Conservation (phyloP, 2,797 vertebrate species). For the Agapornis canus region DNA sequence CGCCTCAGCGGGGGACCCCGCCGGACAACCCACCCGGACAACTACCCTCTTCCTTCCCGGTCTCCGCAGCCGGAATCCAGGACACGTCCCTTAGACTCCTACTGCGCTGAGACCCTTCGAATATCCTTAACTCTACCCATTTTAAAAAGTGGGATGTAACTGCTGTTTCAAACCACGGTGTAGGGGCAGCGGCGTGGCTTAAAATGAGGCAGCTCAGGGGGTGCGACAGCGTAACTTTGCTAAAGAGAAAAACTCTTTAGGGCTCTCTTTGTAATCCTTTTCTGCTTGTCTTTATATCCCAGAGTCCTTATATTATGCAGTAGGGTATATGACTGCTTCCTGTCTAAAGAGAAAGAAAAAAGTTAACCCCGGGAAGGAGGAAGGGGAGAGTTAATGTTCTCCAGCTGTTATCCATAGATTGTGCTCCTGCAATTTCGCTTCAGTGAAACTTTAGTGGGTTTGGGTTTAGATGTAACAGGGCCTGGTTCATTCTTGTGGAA, state of each 20-base stretch:
- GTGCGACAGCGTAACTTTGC: neutral
- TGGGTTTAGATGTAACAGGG: conserved; percentile 66
- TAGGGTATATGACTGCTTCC: conserved; percentile 78
- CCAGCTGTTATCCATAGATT: conserved; percentile 80
- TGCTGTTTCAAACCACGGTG: neutral
- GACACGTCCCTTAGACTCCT: neutral
- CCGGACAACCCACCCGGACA: neutral
- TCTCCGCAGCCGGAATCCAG: no score
- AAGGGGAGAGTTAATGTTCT: conserved; percentile 79
- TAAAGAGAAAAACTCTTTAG: neutral
- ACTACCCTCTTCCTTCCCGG: neutral
- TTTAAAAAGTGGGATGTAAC: neutral
- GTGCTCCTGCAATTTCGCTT: conserved; percentile 78
- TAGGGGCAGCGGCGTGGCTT: neutral
- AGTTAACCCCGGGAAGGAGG: conserved; percentile 70
- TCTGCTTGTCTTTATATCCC: conserved; percentile 51
- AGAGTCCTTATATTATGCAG: conserved; percentile 54
- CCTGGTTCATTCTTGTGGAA: conserved; percentile 12
- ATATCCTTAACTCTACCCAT: neutral
- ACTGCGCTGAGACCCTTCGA: neutral
- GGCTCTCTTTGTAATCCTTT: conserved; percentile 13
- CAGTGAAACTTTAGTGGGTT: conserved; percentile 64
- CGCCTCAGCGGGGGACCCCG: neutral
- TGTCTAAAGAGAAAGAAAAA: conserved; percentile 73
- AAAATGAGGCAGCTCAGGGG: neutral